Base-by-base conservation (phyloP, 1,140 invertebrate species). In the Spodoptera frugiperda region DNA sequence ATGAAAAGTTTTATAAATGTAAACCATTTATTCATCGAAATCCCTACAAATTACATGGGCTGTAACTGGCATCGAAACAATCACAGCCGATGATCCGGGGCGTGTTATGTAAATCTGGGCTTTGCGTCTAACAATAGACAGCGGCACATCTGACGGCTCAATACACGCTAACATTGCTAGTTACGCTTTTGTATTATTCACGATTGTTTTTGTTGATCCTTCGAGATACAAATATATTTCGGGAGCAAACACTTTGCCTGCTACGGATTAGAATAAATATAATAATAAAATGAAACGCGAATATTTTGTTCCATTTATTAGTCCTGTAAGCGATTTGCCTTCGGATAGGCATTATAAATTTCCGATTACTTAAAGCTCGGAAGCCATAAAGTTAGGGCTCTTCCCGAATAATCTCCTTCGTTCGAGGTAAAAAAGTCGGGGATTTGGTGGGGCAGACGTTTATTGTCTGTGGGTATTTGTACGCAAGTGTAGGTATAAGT, bases 81-180 rank as follows among this genome's bases (percentile, higher is more conserved):
- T 91, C 90, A 91, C 83, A 85, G 83, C 84, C 87, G 84, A 89
- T 92, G 87, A 91, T 91, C 88, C 86, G 57, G 82, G 71, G 74
- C 86, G 83, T 87, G 88, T 90, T 91, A 91, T 91, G 89, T 85
- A 90, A 91, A 91, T 91, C 89, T 84, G 57, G 82, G 88, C 82
- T 90, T 87, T 87, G 79, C 81, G 78, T 89, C 86, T 87, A 88
- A 83, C 86, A 89, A 87, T 88, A 86, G 83, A 89, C 86, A 85
- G 81, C 84, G 79, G 63, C 77, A 78, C 81, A 80, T 80, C 78
- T 82, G 82, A 68, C 73, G 76, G 77, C 54, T 77, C 77, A 70
- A 74, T 73, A 78, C 77, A 72, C 61, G 75, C 63, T 57, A 68
- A 76, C 74, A 71, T 77, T 67, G 54, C 61, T 73, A 78, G 73